A percentile compares a stretch with the other conserved stretches of the same genome.
phyloP scores from a whole-genome alignment of 2,113 vertebrate genomes.

The Archilochus colubris region DNA sequence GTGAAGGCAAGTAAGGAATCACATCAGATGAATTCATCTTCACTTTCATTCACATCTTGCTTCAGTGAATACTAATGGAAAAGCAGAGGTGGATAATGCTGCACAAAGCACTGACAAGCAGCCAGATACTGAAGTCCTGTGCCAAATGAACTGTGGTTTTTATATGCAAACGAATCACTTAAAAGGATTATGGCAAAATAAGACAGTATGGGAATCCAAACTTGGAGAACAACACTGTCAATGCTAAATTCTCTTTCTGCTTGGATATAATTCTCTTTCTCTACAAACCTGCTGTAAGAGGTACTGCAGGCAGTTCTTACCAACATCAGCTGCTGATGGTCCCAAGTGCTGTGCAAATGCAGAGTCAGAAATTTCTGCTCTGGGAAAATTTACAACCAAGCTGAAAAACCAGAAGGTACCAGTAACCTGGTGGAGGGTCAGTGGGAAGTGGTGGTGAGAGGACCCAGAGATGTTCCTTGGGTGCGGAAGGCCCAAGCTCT shows the following conservation, averaged over 20 bases:
- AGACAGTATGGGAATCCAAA: background rate
- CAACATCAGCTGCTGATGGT: background rate
- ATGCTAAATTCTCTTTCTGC: background rate
- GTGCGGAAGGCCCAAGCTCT: background rate
- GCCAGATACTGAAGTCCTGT: conserved; percentile 1
- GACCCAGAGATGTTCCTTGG: background rate
- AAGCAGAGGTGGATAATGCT: background rate
- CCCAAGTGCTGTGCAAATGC: background rate
- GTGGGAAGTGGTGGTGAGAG: background rate
- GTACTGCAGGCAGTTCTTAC: background rate
- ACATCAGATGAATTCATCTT: conserved; percentile 28
- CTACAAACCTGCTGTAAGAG: background rate
- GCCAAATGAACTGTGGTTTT: background rate
- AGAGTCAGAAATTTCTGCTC: background rate
- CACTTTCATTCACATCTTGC: background rate
- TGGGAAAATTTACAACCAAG: background rate
- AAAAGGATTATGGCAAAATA: conserved; percentile 6
- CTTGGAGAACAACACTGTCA: background rate
- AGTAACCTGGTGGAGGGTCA: background rate
- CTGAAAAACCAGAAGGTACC: background rate
- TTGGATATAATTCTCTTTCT: background rate
- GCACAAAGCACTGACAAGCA: background rate
- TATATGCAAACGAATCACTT: background rate
- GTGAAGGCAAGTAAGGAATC: conserved; percentile 36
- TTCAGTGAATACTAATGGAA: conserved; percentile 10